Evolutionary conservation across 2,113 vertebrate species (phyloP), one percentile per base, ranked within the genome.

Genomic region (Peucedramus taeniatus): DNA sequence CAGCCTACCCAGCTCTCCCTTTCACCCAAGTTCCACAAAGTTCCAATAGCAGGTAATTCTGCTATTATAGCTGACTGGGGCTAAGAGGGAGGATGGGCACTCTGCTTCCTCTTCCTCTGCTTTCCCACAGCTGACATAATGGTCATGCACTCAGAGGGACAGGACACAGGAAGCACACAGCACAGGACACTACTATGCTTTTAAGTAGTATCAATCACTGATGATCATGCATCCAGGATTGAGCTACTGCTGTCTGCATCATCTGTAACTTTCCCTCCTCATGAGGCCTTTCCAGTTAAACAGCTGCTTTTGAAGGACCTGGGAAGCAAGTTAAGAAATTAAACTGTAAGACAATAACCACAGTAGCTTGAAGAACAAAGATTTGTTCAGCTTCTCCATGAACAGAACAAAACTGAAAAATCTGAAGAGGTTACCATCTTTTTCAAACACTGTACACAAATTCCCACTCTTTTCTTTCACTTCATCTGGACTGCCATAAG

Each of bases 401-500:
- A 84, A 89, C 31, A 90, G 47, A 69, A 92, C 37, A 70, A 60
- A 81, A 87, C 13, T 83, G 37, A 49, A 87, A 93, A 89, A 77
- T 68, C 27, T 65, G 37, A 95, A 96, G 84, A 90, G n/a, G 51
- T 96, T 97, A 98, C 97, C 97, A 39, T 94, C 74, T 79, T 92
- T 57, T 82, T 66, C 74, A 37, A 83, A 85, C 13, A 94, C 88
- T 10, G 76, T 63, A 72, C 66, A 64, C 9, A 45, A 65, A 70
- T 71, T 81, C 19, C 66, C 51, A 80, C 30, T 93, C 77, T 45
- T 78, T 94, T 87, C 94, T 86, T 94, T 96, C 30, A 97, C 93
- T 84, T 97, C 95, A 4, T 98, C 97, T 53, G 97, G 96, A 45
- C 96, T 97, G 53, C 97, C 87, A 39, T 93, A 95, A 76, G 94